A percentile compares a stretch with the other conserved stretches of the same genome.
Conservation (phyloP, 2,797 vertebrate genomes). For the Setipinna tenuifilis region DNA sequence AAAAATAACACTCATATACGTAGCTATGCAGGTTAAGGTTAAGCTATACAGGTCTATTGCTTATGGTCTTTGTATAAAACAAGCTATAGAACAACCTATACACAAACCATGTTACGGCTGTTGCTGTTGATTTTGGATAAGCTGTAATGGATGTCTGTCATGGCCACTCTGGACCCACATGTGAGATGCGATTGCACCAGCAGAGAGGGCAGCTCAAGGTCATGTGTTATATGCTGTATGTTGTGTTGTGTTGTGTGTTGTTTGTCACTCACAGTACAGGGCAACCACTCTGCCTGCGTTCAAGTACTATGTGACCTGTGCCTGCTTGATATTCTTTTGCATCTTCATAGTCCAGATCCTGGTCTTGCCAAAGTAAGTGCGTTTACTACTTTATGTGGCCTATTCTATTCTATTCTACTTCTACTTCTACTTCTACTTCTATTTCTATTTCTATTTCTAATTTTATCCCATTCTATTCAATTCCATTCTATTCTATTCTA, state of each 20-base stretch:
- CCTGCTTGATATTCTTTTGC: slow-evolving; percentile 96
- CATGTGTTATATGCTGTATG: not conserved
- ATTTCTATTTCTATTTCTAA: no score
- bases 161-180: not conserved
- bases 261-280: slow-evolving; percentile 84
- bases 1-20: no score
- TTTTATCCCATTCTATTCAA: no score
- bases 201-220: no score
- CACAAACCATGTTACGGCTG: no score
- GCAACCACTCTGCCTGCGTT: slow-evolving; percentile 93
- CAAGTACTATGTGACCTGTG: slow-evolving; percentile 97
- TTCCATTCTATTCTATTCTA: no score
- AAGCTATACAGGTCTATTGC: no score
- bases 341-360: slow-evolving; percentile 96
- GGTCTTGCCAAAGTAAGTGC: slow-evolving; percentile 93
- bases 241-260: slow-evolving; percentile 31
- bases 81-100: no score
- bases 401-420: no score
- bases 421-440: no score
- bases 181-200: not conserved
- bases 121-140: not conserved
- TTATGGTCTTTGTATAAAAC: no score
- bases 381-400: not conserved
- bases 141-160: not conserved
- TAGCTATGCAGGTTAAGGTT: no score